Base-by-base conservation (phyloP, 2,797 vertebrate species). In the Chaetodon trifasciatus region DNA sequence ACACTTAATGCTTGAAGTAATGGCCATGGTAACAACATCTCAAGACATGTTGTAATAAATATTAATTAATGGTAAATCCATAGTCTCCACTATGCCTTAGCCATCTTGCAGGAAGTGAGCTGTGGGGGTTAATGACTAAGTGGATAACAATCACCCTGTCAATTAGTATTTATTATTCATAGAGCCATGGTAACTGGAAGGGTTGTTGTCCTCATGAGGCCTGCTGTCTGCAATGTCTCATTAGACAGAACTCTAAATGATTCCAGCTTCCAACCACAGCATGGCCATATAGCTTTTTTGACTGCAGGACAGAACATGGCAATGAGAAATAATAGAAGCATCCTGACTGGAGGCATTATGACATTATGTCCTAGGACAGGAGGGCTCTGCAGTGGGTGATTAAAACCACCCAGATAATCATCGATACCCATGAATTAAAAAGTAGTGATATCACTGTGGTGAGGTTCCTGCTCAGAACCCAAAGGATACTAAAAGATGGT, bases 121-220 rank as follows among this genome's bases (percentile, higher is more conserved):
- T 66, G 32, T 69, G 53, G 17, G 47, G 61, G 66, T 65, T 70
- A 62, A 83, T 64, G 73, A 78, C 17, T 24, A 39, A 55, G 66
- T 49, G 9, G 15, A 70, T 17, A 67, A 73, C 76, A 69, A 72
- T 82, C 70, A 73, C 83, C 44, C 52, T 67, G 76, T 76, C 81
- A 64, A 49, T 88, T 74, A 82, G 57, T 68, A 75, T 82, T 74
- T 80, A 72, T 78, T 82, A 84, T 82, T 85, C 76, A 80, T 63
- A 74, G 47, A 75, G 42, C 55, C 80, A 77, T 72, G 78, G 74
- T 63, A 74, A 80, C 73, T 60, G 70, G 69, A 70, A 76, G 68
- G 61, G 60, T 60, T 78, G 57, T 40, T 11, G 37, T 74, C 32
- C 66, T 79, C 56, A 10, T 32, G 67, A 73, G 70, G 61, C 69